Base-by-base conservation (phyloP, 2,888 invertebrate genomes). In the Elmis aenea region DNA sequence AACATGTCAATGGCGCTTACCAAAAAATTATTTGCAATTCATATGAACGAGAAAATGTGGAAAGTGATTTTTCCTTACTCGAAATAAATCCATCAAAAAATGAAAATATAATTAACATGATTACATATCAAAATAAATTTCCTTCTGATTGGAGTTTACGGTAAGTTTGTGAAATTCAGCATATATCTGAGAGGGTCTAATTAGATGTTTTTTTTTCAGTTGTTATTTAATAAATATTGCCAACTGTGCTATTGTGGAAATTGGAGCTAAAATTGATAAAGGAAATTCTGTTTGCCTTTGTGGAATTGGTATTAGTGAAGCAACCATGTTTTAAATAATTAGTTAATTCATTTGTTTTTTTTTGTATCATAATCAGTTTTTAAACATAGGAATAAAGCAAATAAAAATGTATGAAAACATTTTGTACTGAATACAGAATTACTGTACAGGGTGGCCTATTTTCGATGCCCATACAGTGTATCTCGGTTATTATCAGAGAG, bases 201-300 rank as follows among this genome's bases (percentile, higher is more conserved):
- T n/a, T n/a, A n/a, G n/a, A n/a, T n/a, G 8, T 18, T 18, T 6
- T 41, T 30, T 39, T 60, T 61, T 46, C 33, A 64, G 62, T 29
- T 51, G 55, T 5, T 64, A 55, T 27, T 28, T 45, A 3, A 50
- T 64, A 26, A 33, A 46, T 14, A 43, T 57, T 3, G 16, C 39
- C 4, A 32, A 48, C 9, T 50, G 55, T 26, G 51, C 46, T 21
- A 50, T 65, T 9, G 36, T 62, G 24, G 65, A 65, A 52, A 55
- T 65, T 23, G 64, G 59, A 27, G 57, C 56, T 16, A 46, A 47
- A 13, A 40, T 62, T n/a, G 46, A 50, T 26, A 45, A 46, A 16
- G 57, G 55, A 1, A 37, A 51, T 14, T 50, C 54, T 8, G 45
- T 59, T 4, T 46, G 52, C 42, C 40, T 65, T 16, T 57, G 58